These are phyloP conservation scores for Lordiphosa andalusiaca DNA, from an alignment of 2,888 invertebrate species.

Conservation along the genomic window DNA sequence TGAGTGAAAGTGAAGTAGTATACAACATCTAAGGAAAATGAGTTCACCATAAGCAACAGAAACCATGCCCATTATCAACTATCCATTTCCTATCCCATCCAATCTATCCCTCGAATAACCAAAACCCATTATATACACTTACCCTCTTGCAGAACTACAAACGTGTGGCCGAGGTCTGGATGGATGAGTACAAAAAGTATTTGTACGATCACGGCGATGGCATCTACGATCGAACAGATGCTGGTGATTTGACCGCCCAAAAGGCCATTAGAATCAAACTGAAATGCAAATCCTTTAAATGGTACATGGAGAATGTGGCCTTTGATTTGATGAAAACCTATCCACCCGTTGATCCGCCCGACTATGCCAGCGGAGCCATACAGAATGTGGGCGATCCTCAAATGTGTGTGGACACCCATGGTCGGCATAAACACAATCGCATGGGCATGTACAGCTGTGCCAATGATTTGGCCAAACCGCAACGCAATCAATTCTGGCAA, in stretches of 20 bases:
- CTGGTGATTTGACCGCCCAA: slow-evolving; percentile 91
- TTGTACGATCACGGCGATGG: slow-evolving; percentile 89
- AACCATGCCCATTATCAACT: no score
- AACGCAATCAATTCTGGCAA: slow-evolving; percentile 76
- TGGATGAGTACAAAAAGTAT: slow-evolving; percentile 97
- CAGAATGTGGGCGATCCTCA: slow-evolving; percentile 83
- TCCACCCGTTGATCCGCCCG: slow-evolving; percentile 92
- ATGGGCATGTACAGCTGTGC: slow-evolving; percentile 78
- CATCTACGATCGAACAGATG: slow-evolving; percentile 86
- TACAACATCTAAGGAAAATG: no score
- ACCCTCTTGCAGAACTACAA: slow-evolving; percentile 87
- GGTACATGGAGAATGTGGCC: slow-evolving; percentile 97
- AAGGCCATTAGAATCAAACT: slow-evolving; percentile 87
- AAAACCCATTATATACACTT: no score
- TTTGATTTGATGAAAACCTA: slow-evolving; percentile 94
- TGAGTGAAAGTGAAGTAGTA: no score
- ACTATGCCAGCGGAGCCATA: slow-evolving; percentile 91
- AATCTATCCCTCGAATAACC: no score
- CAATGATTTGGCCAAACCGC: slow-evolving; percentile 65
- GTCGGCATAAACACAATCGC: slow-evolving; percentile 79
- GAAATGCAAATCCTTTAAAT: slow-evolving; percentile 94
- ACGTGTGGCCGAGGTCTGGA: slow-evolving; percentile 98
- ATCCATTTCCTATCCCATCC: no score
- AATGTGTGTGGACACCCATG: slow-evolving; percentile 88
- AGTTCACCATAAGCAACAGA: no score